Base-by-base conservation (phyloP, 2,113 vertebrate species). In the Macroglossus sobrinus region DNA sequence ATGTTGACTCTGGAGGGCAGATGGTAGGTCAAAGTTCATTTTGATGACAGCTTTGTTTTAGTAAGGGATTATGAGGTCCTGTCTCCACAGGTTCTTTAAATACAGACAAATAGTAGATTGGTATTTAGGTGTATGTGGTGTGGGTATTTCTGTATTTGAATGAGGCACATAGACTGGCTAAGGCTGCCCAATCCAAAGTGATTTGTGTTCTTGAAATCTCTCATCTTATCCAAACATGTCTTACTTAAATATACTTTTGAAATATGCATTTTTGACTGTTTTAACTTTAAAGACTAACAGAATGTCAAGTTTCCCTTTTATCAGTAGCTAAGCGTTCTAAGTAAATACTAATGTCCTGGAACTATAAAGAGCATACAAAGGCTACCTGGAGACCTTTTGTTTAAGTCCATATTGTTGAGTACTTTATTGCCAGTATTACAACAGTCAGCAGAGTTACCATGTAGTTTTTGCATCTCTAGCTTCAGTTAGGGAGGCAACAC, bases 181-280 rank as follows among this genome's bases (percentile, higher is more conserved):
- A 35, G 13, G 9, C 33, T 57, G 18, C 66, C 75, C 33, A 64
- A 3, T 91, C 13, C 53, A 43, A 72, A 50, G n/a, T 86, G 45
- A 89, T 68, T 76, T 69, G 10, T 92, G 11, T 79, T 64, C 69
- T 90, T 71, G 18, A 84, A 76, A 30, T 76, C 22, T 28, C 43
- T 92, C 69, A 26, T 68, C 35, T 84, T 82, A 82, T 66, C 92
- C 35, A 94, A 45, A 84, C 10, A 19, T 3, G 21, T 40, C 28
- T 85, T 38, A 53, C 75, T 92, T 82, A 85, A 43, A 86, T 87
- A 92, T 12, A 7, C 40, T 76, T 94, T 76, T 82, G 30, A 92
- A 97, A 93, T 59, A 47, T n/a, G 5, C 24, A 26, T 18, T 40
- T 79, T 92, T 24, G 12, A 47, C 43, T 22, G 3, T 50, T 64